Evolutionary conservation across 2,888 invertebrate genomes (phyloP).

Genomic region (Papilio protenor): DNA sequence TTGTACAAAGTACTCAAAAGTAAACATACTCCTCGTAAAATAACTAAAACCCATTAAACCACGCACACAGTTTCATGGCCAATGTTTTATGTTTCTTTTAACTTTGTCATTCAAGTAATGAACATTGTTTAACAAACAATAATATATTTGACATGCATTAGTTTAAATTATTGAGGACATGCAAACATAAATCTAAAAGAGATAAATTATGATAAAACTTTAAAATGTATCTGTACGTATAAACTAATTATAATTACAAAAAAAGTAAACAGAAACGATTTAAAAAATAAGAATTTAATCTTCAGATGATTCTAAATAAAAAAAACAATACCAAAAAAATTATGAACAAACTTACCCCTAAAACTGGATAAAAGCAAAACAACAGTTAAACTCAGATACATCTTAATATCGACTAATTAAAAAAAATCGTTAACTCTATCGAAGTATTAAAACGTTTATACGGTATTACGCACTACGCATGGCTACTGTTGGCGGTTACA

Average conservation of each 20-base stretch:
- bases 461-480: constrained; percentile 16
- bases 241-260: background rate
- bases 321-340: background rate
- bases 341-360: constrained; percentile 31
- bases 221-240: background rate
- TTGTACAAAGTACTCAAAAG: background rate
- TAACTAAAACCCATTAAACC: background rate
- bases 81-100: background rate
- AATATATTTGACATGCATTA: background rate
- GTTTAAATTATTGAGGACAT: background rate
- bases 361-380: constrained; percentile 30
- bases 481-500: constrained; percentile 33
- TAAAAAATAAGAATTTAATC: background rate
- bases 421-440: background rate
- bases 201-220: background rate
- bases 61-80: background rate
- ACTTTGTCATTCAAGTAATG: background rate
- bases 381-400: constrained; percentile 24
- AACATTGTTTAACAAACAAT: background rate
- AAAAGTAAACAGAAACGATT: background rate
- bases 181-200: background rate
- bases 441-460: background rate
- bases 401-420: constrained; percentile 10
- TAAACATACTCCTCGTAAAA: background rate
- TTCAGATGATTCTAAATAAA: background rate